A percentile compares a stretch with the other conserved stretches of the same genome.
These are phyloP conservation scores for Marisa cornuarietis DNA, from an alignment of 1,140 invertebrate genomes.

Conservation along the genomic window DNA sequence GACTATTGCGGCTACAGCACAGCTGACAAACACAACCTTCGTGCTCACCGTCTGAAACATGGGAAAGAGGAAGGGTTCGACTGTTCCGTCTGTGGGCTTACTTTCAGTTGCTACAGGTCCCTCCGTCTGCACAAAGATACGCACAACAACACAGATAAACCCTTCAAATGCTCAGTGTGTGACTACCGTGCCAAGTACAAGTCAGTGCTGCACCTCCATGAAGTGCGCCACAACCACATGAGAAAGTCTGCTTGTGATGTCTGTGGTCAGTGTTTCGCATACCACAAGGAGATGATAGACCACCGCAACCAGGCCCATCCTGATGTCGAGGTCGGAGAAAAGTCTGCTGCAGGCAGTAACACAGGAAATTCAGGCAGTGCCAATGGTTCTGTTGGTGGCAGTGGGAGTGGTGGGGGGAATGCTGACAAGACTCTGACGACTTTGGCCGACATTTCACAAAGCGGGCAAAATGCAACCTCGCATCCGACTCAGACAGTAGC, in stretches of 20 bases:
- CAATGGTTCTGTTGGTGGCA: neutral
- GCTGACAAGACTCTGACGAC: constrained; percentile 15
- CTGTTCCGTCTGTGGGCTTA: constrained; percentile 25
- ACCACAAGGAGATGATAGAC: constrained; percentile 30
- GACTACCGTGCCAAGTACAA: constrained; percentile 26
- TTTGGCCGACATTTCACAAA: constrained; percentile 11
- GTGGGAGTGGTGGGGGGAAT: constrained; percentile 3
- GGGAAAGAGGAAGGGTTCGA: constrained; percentile 34
- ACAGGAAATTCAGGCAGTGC: neutral
- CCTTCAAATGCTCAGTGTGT: constrained; percentile 19
- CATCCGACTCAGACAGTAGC: neutral
- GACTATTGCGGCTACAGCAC: constrained; percentile 43
- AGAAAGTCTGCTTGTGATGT: constrained; percentile 20
- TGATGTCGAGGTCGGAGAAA: constrained; percentile 10
- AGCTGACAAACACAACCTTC: constrained; percentile 33
- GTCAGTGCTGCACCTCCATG: constrained; percentile 26
- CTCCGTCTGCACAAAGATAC: constrained; percentile 20
- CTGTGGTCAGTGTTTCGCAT: constrained; percentile 14
- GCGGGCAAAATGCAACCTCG: neutral
- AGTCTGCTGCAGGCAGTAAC: neutral
- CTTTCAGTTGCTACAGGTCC: constrained; percentile 15
- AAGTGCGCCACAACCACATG: constrained; percentile 22
- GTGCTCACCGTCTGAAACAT: constrained; percentile 31
- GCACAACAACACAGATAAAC: constrained; percentile 24
- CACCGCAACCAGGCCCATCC: constrained; percentile 31